Base-by-base conservation (phyloP, 2,888 invertebrate species). In the Pharmacophagus antenor region DNA sequence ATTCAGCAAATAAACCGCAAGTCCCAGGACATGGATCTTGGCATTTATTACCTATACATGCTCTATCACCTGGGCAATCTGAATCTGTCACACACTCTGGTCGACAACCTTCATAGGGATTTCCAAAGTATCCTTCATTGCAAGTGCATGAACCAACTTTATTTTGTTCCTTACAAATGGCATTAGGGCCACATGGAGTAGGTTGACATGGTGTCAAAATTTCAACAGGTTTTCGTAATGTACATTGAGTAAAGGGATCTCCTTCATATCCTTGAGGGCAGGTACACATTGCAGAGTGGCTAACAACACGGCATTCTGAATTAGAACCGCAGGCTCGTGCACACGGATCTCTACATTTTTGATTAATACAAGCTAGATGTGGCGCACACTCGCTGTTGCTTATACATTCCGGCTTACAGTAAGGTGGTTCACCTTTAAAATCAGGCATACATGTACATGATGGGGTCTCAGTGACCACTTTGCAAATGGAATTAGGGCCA, bases 331-430 rank as follows among this genome's bases (percentile, higher is more conserved):
- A 96, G 5, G 94, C 92, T 61, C 93, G 92, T 52, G 92, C 90
- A 72, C 96, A 95, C 7, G 95, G 95, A 76, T 94, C 94, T 77
- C 91, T 92, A 77, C 96, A 96, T 86, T 94, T 95, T 70, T 94
- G 92, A 73, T 93, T 94, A 5, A 94, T 89, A 74, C 96, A 96
- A 58, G 95, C 95, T 67, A 95, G 85, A 65, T 93, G 92, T 67
- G 92, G 92, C 2, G 92, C 77, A 73, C 96, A 96, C 82, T 96
- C 96, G 56, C 93, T 93, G 72, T 95, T 95, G 67, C 94, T 94
- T 42, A 94, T 90, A 80, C 96, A 97, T 85, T 96, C 96, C 1
- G 95, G 95, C 66, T 93, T 92, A 71, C 96, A 96, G 70, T 94
- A 94, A 1, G 95, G 95, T 48, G 96, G 95, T 58, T 93, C 88